Base-by-base conservation (phyloP, 1,140 invertebrate species). In the Euwallacea fornicatus region DNA sequence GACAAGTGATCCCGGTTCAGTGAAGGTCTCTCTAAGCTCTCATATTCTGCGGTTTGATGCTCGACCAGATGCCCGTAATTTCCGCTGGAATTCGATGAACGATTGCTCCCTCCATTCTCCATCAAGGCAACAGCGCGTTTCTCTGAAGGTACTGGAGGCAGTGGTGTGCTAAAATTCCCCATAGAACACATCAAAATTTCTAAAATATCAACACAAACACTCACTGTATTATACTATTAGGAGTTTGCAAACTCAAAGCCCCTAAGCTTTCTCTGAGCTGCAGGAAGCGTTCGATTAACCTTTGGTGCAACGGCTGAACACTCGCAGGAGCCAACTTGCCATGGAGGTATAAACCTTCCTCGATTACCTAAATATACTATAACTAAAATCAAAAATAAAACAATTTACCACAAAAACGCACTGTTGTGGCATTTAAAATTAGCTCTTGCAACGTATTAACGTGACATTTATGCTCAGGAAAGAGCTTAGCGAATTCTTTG, bases 261-360 rank as follows among this genome's bases (percentile, higher is more conserved):
- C 87, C 88, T 0, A 93, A 80, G 69, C 88, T 88, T 76, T 91
- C 88, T 73, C 90, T 89, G 47, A 96, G 83, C 74, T 94, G 90
- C 0, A 85, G 88, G 76, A 96, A 95, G 55, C 92, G 85, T 78
- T 96, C 94, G n/a, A 93, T 85, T 7, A 98, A 82, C 65, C 92
- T 86, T 75, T 92, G 90, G 76, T 98, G 95, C 41, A 98, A 79
- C 1, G 95, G 95, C 71, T 93, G 91, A 0, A 97, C 90, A 10
- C 90, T 92, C 0, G 87, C 77, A 0, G 94, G 92, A 2, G 93
- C 94, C 46, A 97, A 83, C 74, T 91, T 87, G 0, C 91, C 93
- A 79, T 98, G 94, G 9, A 97, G 80, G 10, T 88, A 82, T 0
- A 97, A 79, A 0, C 91, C 94, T 44, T 88, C 88, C 75, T 96